Conservation (phyloP, 2,888 invertebrate species). For the Nasonia oneida region DNA sequence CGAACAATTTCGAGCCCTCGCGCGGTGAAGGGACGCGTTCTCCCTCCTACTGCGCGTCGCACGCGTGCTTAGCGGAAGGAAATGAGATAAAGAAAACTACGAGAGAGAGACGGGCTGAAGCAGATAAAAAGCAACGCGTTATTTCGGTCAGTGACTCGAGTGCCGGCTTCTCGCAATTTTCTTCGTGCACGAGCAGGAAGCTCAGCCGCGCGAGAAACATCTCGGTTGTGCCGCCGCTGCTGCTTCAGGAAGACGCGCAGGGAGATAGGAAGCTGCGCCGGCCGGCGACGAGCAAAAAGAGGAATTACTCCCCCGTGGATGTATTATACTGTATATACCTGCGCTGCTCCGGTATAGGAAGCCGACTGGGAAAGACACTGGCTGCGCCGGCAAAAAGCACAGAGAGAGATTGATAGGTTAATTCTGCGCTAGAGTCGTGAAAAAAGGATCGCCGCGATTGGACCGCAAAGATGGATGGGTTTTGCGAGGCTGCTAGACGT, state of each 20-base stretch:
- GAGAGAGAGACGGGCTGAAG: neutral
- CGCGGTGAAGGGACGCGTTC: neutral
- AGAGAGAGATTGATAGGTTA: slow-evolving; percentile 55
- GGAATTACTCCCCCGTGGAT: neutral
- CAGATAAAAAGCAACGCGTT: slow-evolving; percentile 56
- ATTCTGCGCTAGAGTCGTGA: slow-evolving; percentile 10
- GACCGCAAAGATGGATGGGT: neutral
- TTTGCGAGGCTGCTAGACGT: neutral
- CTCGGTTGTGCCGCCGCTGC: slow-evolving; percentile 9
- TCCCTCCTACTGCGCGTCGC: neutral
- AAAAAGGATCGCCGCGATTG: slow-evolving; percentile 25
- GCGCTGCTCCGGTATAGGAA: neutral
- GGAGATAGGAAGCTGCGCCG: neutral
- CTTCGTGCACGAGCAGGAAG: slow-evolving; percentile 55
- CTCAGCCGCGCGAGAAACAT: slow-evolving; percentile 50
- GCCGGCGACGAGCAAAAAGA: neutral
- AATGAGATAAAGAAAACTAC: slow-evolving; percentile 27
- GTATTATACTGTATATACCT: neutral
- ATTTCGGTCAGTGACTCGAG: slow-evolving; percentile 61
- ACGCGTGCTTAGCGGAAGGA: neutral
- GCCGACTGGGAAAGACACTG: neutral
- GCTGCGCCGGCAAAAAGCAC: neutral
- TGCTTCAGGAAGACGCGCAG: neutral
- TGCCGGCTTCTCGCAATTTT: slow-evolving; percentile 59
- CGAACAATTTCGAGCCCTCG: neutral